phyloP scores from a whole-genome alignment of 2,888 invertebrate species.

The Aphelenchoides bicaudatus region DNA sequence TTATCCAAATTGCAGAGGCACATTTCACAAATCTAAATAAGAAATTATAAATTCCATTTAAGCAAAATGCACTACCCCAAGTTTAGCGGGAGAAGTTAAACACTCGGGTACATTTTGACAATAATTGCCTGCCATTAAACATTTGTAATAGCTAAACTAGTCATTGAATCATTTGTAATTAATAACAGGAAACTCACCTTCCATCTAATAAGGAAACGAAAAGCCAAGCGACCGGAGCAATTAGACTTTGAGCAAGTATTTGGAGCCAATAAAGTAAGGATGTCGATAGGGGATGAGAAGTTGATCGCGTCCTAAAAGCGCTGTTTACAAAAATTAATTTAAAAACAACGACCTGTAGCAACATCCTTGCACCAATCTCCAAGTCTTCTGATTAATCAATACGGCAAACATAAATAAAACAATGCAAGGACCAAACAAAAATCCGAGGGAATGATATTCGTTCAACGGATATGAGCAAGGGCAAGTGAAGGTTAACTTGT shows the following conservation, averaged over 20 bases:
- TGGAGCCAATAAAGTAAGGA: slow-evolving; percentile 42
- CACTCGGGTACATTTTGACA: slow-evolving; percentile 39
- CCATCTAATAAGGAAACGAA: slow-evolving; percentile 54
- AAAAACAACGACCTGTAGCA: slow-evolving; percentile 40
- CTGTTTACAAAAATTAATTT: slow-evolving; percentile 12
- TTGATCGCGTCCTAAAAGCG: slow-evolving; percentile 9
- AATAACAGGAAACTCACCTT: slow-evolving; percentile 22
- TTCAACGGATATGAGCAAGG: slow-evolving; percentile 54
- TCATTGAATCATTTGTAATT: slow-evolving; percentile 7
- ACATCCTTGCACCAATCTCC: slow-evolving; percentile 51
- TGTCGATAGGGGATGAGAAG: slow-evolving; percentile 24
- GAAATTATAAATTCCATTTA: not conserved
- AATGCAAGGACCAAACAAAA: slow-evolving; percentile 37
- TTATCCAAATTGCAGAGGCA: slow-evolving; percentile 44
- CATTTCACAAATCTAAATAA: slow-evolving; percentile 43
- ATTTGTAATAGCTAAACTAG: slow-evolving; percentile 43
- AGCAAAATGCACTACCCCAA: not conserved
- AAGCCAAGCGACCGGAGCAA: slow-evolving; percentile 52
- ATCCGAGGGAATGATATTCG: slow-evolving; percentile 44
- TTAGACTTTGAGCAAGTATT: slow-evolving; percentile 39
- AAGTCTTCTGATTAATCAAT: slow-evolving; percentile 50
- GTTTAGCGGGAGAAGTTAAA: slow-evolving; percentile 32
- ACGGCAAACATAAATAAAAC: slow-evolving; percentile 35
- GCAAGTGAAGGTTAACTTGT: slow-evolving; percentile 48
- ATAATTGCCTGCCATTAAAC: slow-evolving; percentile 41